phyloP scores from a whole-genome alignment of 2,113 vertebrate genomes.

The Stomatorhinus ivindoensis region DNA sequence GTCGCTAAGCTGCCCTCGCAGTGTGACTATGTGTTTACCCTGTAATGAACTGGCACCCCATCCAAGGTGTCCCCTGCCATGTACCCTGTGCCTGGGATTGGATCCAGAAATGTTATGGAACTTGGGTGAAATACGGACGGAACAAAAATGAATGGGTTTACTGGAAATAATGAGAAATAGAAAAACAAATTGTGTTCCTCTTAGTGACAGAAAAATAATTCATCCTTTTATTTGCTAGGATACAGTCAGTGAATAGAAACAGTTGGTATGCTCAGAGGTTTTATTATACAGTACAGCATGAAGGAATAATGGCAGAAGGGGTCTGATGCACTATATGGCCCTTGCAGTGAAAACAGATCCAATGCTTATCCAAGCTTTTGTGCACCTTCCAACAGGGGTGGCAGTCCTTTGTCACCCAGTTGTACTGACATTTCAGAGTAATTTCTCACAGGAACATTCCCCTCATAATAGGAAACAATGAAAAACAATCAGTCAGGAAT shows the following conservation, averaged over 20 bases:
- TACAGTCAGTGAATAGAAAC: neutral
- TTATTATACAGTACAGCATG: neutral
- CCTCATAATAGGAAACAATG: neutral
- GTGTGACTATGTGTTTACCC: neutral
- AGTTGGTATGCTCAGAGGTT: neutral
- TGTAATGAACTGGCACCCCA: neutral
- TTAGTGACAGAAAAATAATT: neutral
- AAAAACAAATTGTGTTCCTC: neutral
- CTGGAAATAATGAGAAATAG: neutral
- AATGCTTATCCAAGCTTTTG: neutral
- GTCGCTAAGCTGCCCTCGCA: neutral
- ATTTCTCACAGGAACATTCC: neutral
- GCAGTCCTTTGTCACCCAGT: neutral
- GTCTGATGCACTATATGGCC: too few species aligned
- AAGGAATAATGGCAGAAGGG: neutral
- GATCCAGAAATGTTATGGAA: neutral
- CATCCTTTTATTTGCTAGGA: neutral
- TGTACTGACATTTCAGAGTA: neutral
- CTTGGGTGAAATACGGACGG: neutral
- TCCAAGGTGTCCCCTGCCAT: neutral
- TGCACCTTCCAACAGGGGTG: too few species aligned
- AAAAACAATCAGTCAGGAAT: neutral
- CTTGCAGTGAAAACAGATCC: neutral
- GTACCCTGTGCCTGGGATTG: neutral
- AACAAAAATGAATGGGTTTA: neutral